Conservation (phyloP, 2,113 vertebrate genomes). For the Ammospiza caudacuta region DNA sequence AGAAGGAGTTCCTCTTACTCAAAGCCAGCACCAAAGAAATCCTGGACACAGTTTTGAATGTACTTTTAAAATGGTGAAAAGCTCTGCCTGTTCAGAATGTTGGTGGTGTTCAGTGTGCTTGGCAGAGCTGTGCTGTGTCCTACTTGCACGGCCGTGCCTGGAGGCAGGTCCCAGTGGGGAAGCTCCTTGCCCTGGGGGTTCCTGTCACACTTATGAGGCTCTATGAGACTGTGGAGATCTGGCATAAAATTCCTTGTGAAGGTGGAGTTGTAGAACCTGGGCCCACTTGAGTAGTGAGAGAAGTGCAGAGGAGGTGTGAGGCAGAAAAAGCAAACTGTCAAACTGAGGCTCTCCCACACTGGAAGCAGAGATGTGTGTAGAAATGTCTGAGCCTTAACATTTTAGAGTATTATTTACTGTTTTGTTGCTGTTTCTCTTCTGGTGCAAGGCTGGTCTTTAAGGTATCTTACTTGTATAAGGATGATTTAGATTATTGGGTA, state of each 20-base stretch:
- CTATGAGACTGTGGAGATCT: not conserved
- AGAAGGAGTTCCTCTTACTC: not conserved
- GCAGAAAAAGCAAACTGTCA: not conserved
- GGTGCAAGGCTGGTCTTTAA: not conserved
- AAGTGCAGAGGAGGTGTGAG: not conserved
- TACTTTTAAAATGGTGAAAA: not conserved
- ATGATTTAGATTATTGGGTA: not conserved
- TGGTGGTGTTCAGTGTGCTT: not conserved
- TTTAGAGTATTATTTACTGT: not conserved
- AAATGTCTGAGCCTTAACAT: not conserved
- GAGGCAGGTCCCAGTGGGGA: not conserved
- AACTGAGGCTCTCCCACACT: not conserved
- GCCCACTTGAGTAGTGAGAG: not conserved
- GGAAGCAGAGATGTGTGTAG: not conserved
- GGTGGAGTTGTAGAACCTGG: not conserved
- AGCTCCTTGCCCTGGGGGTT: rapidly evolving
- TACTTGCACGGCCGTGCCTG: not conserved
- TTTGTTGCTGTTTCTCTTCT: not conserved
- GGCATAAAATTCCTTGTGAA: rapidly evolving
- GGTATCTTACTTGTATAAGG: not conserved
- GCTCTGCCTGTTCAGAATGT: slow-evolving; percentile 12
- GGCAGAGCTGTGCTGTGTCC: not conserved
- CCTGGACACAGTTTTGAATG: not conserved
- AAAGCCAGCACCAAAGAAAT: not conserved
- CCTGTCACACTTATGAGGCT: rapidly evolving